Evolutionary conservation across 2,888 invertebrate species (phyloP).

Genomic region (Eucera pruinosa): DNA sequence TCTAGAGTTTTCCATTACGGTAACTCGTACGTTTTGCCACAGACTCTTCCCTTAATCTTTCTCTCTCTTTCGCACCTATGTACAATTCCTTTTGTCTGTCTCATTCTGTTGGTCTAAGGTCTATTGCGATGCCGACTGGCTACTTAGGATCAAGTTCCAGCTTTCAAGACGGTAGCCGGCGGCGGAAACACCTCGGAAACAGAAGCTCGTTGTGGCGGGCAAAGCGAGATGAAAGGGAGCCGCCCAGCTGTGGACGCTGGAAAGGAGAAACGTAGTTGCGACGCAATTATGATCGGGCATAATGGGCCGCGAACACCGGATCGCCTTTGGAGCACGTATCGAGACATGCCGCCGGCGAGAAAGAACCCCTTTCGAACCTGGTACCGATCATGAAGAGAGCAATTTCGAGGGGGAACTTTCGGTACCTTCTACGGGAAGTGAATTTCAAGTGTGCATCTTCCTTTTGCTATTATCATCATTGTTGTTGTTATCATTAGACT

Average conservation of each 20-base stretch:
- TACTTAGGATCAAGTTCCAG: conserved; percentile 80
- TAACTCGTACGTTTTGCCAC: conserved; percentile 41
- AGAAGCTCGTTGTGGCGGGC: conserved; percentile 78
- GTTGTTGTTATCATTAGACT: too few species aligned
- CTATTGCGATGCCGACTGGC: conserved; percentile 72
- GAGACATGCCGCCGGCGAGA: conserved; percentile 59
- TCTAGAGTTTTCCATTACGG: conserved; percentile 18
- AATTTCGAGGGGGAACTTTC: not conserved
- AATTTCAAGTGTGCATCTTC: not conserved
- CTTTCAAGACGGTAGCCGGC: conserved; percentile 80
- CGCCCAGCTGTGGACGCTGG: conserved; percentile 68
- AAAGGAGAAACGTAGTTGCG: conserved; percentile 75
- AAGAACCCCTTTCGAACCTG: not conserved
- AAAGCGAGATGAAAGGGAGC: conserved; percentile 77
- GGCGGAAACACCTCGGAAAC: conserved; percentile 82
- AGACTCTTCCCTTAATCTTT: conserved; percentile 20
- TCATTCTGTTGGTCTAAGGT: conserved; percentile 21
- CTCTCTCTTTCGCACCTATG: not conserved
- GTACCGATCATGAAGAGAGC: not conserved
- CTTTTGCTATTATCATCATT: not conserved
- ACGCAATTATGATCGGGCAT: conserved; percentile 79
- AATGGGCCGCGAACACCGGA: conserved; percentile 77
- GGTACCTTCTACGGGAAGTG: not conserved
- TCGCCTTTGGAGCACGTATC: conserved; percentile 71
- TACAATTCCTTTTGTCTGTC: not conserved